Conservation (phyloP, 2,113 vertebrate genomes). For the Eurypyga helias region DNA sequence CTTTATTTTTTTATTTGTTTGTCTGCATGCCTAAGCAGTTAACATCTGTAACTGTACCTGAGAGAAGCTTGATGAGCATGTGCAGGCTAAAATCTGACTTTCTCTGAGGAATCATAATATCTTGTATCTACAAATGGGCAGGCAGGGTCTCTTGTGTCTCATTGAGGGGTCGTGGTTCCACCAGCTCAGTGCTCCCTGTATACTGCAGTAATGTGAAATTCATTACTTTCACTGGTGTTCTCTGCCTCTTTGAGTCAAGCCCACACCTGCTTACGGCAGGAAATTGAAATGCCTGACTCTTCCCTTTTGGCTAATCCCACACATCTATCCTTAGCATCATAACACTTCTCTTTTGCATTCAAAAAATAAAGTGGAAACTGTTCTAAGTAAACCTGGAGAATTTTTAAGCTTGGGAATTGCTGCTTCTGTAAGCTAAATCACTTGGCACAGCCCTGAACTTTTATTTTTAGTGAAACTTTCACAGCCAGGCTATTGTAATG, state of each 20-base stretch:
- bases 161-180: neutral
- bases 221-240: neutral
- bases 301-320: neutral
- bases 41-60: neutral
- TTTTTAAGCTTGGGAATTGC: neutral
- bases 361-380: neutral
- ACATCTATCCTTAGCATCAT: neutral
- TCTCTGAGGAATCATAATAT: neutral
- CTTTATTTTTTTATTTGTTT: neutral
- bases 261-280: slow-evolving; percentile 20
- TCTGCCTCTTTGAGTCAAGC: neutral
- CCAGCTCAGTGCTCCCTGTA: neutral
- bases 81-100: neutral
- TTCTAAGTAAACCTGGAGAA: neutral
- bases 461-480: slow-evolving; percentile 34
- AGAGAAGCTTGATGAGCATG: neutral
- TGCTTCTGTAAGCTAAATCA: neutral
- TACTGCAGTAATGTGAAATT: neutral
- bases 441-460: neutral
- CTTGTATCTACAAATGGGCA: neutral
- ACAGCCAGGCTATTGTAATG: neutral
- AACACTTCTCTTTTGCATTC: neutral
- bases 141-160: neutral
- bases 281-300: neutral
- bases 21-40: neutral